phyloP scores from a whole-genome alignment of 2,888 invertebrate genomes.

The Cecidostiba fungosa region DNA sequence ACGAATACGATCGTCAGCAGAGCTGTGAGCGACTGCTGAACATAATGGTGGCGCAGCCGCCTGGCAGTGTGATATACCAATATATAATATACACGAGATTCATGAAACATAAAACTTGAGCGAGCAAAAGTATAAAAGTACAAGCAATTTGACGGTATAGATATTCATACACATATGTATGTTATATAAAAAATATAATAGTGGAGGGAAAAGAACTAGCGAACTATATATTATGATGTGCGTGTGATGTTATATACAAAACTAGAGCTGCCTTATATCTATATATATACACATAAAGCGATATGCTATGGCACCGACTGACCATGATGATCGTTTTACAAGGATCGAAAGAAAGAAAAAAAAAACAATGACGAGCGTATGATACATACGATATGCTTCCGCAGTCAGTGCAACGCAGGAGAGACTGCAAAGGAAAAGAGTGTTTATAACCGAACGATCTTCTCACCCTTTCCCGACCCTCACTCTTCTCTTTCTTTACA shows the following conservation, averaged over 20 bases:
- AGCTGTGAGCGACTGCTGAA: neutral
- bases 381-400: too few species aligned
- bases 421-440: neutral
- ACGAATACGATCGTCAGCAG: neutral
- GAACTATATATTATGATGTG: too few species aligned
- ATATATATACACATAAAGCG: neutral
- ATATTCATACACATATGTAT: neutral
- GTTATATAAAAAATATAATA: neutral
- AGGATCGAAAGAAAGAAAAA: constrained; percentile 35
- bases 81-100: too few species aligned
- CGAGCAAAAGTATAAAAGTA: constrained; percentile 35
- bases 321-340: constrained; percentile 54
- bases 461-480: neutral
- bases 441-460: neutral
- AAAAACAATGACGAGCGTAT: too few species aligned
- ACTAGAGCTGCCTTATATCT: neutral
- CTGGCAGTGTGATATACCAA: neutral
- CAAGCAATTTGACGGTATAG: constrained; percentile 58
- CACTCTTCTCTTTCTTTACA: neutral
- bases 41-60: neutral
- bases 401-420: too few species aligned
- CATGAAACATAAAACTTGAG: constrained; percentile 28
- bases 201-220: neutral
- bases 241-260: neutral
- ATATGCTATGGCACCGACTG: neutral